phyloP scores from a whole-genome alignment of 2,113 vertebrate species.

The Coracopsis vasa region DNA sequence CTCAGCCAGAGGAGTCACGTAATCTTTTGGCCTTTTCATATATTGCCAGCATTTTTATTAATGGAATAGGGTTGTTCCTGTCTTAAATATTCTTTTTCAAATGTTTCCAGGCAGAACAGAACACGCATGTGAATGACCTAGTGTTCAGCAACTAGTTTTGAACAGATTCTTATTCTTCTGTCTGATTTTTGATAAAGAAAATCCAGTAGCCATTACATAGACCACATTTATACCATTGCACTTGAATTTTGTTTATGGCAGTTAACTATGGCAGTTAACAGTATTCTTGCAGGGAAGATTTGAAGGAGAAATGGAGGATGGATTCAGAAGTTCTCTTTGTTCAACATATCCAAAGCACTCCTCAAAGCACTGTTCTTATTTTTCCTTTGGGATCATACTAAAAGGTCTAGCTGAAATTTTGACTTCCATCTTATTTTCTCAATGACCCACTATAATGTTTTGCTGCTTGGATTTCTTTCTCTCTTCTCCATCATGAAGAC shows the following conservation, averaged over 20 bases:
- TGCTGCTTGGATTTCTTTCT: background rate
- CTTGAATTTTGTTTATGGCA: background rate
- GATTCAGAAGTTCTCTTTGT: background rate
- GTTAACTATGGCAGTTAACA: background rate
- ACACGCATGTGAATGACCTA: constrained; percentile 64
- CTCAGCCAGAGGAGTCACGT: constrained; percentile 40
- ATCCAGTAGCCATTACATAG: background rate
- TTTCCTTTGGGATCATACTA: background rate
- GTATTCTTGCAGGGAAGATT: background rate
- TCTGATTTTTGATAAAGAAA: constrained; percentile 29
- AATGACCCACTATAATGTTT: background rate
- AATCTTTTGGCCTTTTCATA: constrained; percentile 68
- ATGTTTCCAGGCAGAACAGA: constrained; percentile 60
- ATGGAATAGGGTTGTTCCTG: constrained; percentile 40
- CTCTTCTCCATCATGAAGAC: background rate
- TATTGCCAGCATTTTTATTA: constrained; percentile 68
- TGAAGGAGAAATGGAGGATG: background rate
- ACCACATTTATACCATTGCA: background rate
- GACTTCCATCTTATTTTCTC: background rate
- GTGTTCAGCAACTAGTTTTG: constrained; percentile 13
- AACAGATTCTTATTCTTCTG: constrained; percentile 9
- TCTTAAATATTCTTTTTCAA: constrained; percentile 65
- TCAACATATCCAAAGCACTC: background rate
- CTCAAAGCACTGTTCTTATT: background rate
- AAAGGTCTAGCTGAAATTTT: background rate